Base-by-base conservation (phyloP, 2,113 vertebrate genomes). In the Oryzias curvinotus region DNA sequence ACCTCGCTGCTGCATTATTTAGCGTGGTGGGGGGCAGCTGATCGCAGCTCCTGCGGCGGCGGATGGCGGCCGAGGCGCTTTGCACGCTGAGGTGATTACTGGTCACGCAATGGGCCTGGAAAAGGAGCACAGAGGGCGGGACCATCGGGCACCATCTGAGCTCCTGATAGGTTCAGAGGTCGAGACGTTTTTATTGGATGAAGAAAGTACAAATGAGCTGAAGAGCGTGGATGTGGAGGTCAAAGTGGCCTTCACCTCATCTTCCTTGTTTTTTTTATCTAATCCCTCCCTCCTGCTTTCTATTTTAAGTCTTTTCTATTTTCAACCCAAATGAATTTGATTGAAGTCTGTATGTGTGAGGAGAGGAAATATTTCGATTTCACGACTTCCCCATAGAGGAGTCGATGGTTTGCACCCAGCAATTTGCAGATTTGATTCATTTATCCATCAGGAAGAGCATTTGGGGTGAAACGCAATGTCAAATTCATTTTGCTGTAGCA, bases 1-100 rank as follows among this genome's bases (percentile, higher is more conserved):
- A 5, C 59, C 21, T 54, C 6, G 0, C 14, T 17, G 49, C 55
- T 54, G 45, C 58, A 58, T 79, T 73, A 77, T 65, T 71, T 49
- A 79, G 59, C 63, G 17, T 4, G 15, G 52, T 64, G 51, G 30
- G 10, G 71, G 65, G 82, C 73, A 82, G 70, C 78, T 73, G 75
- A 71, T 53, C 65, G 3, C 17, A 26, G 67, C 23, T 21, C 41
- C 50, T 0, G 57, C 3, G 43, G 65, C 17, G 7, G 26, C 0
- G 36, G 25, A 36, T n/a, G 56, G 42, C 14, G 14, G 44, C 15
- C 25, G 1, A 45, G 25, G 14, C 25, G 0, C n/a, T 53, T 57
- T 52, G 15, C 18, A 50, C 56, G 57, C 23, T 5, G 42, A 62
- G 19, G 59, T 61, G 79, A 84, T 82, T 82, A 78, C 21, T 57